Evolutionary conservation across 2,797 vertebrate species (phyloP).

Genomic region (Notoglanidium macrostoma): DNA sequence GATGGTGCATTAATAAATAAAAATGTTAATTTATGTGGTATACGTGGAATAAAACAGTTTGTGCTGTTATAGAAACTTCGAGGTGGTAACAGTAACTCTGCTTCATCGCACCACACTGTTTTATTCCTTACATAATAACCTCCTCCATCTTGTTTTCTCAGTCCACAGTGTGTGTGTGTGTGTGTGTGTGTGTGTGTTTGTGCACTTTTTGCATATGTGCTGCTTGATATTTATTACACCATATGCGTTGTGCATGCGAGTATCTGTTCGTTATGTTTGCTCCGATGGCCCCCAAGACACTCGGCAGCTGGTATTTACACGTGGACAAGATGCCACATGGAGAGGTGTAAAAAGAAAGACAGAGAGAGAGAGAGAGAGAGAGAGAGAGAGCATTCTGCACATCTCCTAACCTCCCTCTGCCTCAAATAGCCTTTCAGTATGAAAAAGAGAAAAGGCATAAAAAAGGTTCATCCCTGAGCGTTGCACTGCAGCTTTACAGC

Average conservation of each 20-base stretch:
- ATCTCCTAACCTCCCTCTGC: not conserved
- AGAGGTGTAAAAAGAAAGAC: conserved; percentile 36
- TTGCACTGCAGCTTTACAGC: not conserved
- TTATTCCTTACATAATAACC: conserved; percentile 11
- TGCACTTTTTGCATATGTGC: not conserved
- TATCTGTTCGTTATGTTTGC: conserved; percentile 43
- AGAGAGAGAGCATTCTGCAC: not conserved
- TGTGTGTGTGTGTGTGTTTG: not conserved
- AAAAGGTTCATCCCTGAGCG: not conserved
- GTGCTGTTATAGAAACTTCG: not conserved
- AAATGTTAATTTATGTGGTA: not conserved
- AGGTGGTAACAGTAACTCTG: not conserved
- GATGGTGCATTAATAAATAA: not conserved
- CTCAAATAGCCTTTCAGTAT: not conserved
- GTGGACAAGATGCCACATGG: conserved; percentile 55
- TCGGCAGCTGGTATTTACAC: conserved; percentile 65
- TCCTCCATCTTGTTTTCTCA: not conserved
- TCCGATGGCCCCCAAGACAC: conserved; percentile 53
- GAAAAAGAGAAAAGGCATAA: not conserved
- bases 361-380: conserved; percentile 6
- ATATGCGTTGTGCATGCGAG: conserved; percentile 17
- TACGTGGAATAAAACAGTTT: not conserved
- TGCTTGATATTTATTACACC: conserved; percentile 13
- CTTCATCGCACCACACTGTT: not conserved
- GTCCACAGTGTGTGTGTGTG: not conserved